Percentiles rank a stretch among this genome's conserved stretches.
Conservation (phyloP, 2,797 vertebrate species). For the Streptopelia turtur region DNA sequence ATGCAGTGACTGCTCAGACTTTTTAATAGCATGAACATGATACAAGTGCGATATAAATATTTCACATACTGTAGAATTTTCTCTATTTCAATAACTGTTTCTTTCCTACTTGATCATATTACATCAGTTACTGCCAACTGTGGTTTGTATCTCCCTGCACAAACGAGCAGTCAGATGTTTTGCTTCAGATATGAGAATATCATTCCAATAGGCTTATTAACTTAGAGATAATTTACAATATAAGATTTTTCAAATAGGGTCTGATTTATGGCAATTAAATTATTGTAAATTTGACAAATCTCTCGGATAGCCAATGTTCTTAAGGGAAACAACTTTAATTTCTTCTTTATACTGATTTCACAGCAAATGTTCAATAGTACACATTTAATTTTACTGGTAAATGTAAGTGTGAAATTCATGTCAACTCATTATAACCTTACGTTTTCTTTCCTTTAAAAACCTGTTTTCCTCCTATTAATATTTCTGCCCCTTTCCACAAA, state of each 20-base stretch:
- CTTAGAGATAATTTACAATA: background rate
- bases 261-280: conserved; percentile 22
- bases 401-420: background rate
- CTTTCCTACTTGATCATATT: background rate
- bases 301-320: background rate
- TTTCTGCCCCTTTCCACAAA: background rate
- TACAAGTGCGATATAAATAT: background rate
- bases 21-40: background rate
- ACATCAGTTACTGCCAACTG: background rate
- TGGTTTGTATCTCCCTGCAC: background rate
- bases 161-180: background rate
- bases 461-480: background rate
- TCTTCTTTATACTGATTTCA: background rate
- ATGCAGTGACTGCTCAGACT: background rate
- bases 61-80: background rate
- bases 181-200: background rate
- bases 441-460: background rate
- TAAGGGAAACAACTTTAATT: background rate
- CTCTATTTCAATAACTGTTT: background rate
- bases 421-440: background rate
- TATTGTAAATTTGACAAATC: conserved; percentile 15
- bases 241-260: background rate
- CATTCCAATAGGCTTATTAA: background rate
- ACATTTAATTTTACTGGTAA: background rate
- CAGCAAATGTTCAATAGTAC: background rate